Evolutionary conservation across 2,113 vertebrate species (phyloP), one percentile per base, ranked within the genome.

Genomic region (Macrotus californicus): DNA sequence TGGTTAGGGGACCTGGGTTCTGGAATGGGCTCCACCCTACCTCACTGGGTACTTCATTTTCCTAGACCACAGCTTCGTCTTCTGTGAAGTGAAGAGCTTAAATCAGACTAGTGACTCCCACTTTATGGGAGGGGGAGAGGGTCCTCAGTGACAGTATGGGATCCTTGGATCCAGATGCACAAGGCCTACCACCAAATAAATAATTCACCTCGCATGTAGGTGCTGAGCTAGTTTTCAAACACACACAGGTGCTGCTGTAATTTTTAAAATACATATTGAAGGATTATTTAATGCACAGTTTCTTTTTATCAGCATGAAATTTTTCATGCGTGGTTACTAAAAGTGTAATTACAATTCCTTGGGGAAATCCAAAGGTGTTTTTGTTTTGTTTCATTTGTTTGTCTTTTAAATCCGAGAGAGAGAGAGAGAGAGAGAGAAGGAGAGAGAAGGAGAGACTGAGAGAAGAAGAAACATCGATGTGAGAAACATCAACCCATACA

Each of bases 281-380:
- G 75, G 26, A 9, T 59, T 64, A 64, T 3, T 36, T 56, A 48
- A 80, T 43, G 31, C 36, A 56, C 15, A 36, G 41, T 39, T 75
- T 50, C 85, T 91, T 87, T 90, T 93, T 69, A 41, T 73, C n/a
- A 50, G 79, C 75, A 36, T 14, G 39, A 1, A 34, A 22, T 92
- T 70, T 93, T 83, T 95, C 34, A 26, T 94, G 88, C 46, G 39
- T 34, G 15, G 83, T 72, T 50, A 70, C 24, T 80, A 24, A 94
- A 67, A 69, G 54, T 56, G 73, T 66, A 89, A n/a, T 75, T 59
- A 92, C 3, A 39, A 52, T 43, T 43, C 90, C 54, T 90, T 91
- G n/a, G 87, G 92, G 52, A 85, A 90, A 94, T 84, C 69, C 46
- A 64, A 54, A 69, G 73, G 19, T 48, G 43, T 50, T 87, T 91